Percentiles rank a stretch among this genome's conserved stretches.
Evolutionary conservation across 1,140 invertebrate genomes (phyloP).

Genomic region (Drosophila albomicans): DNA sequence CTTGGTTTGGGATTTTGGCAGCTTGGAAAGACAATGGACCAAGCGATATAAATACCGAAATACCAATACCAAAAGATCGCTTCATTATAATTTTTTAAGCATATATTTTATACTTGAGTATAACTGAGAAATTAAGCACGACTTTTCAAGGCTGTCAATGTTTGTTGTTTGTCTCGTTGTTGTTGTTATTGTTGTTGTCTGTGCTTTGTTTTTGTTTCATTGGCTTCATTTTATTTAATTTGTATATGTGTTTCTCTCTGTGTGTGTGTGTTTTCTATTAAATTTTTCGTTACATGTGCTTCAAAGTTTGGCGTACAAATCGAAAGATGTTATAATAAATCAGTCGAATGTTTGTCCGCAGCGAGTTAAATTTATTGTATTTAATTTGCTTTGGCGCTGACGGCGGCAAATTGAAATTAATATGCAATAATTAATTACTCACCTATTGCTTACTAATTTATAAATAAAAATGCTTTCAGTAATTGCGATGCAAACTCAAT

Average conservation of each 20-base stretch:
- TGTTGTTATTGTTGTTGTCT: slow-evolving; percentile 53
- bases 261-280: slow-evolving; percentile 34
- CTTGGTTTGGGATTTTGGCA: slow-evolving; percentile 28
- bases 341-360: slow-evolving; percentile 33
- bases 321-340: slow-evolving; percentile 66
- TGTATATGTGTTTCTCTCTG: slow-evolving; percentile 36
- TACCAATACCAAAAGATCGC: slow-evolving; percentile 44
- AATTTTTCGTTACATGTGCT: slow-evolving; percentile 42
- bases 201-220: slow-evolving; percentile 64
- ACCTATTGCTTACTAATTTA: slow-evolving; percentile 44
- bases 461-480: slow-evolving; percentile 46
- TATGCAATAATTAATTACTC: slow-evolving; percentile 60
- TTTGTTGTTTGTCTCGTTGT: slow-evolving; percentile 31
- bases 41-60: slow-evolving; percentile 35
- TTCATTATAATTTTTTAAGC: slow-evolving; percentile 77
- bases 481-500: not conserved
- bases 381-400: slow-evolving; percentile 32
- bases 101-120: slow-evolving; percentile 79
- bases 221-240: slow-evolving; percentile 66
- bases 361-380: slow-evolving; percentile 42
- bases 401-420: slow-evolving; percentile 33
- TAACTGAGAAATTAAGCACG: slow-evolving; percentile 81
- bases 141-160: slow-evolving; percentile 70
- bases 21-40: slow-evolving; percentile 46
- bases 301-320: slow-evolving; percentile 22